Conservation (phyloP, 2,797 vertebrate genomes). For the Apodemus agrarius region DNA sequence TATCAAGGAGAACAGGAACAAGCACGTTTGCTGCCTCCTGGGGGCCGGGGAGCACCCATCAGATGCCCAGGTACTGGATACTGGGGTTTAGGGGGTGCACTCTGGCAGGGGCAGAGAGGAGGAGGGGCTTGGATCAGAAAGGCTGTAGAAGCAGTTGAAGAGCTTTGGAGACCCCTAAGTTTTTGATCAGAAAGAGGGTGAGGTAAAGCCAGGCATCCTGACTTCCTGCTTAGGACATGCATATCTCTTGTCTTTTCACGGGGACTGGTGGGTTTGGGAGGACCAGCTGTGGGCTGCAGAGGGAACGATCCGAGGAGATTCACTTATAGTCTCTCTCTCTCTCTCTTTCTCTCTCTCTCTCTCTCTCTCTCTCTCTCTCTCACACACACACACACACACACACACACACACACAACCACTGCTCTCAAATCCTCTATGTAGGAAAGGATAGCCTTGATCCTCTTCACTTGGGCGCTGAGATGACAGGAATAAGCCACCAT, state of each 20-base stretch:
- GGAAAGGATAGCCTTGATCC: not conserved
- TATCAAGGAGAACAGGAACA: not conserved
- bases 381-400: not conserved
- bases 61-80: not conserved
- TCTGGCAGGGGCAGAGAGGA: not conserved
- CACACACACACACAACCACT: not conserved
- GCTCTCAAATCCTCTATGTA: not conserved
- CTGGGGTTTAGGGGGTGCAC: not conserved
- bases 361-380: not conserved
- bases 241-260: not conserved
- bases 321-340: not conserved
- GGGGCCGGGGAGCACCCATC: not conserved
- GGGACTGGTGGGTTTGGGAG: not conserved
- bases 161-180: not conserved
- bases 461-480: not conserved
- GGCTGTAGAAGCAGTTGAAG: slow-evolving; percentile 14
- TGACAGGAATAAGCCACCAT: not conserved
- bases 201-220: not conserved
- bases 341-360: not conserved
- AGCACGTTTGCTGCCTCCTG: not conserved
- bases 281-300: not conserved
- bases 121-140: not conserved
- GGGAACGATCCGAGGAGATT: not conserved
- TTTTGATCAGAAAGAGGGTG: not conserved
- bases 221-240: not conserved